phyloP scores from a whole-genome alignment of 1,140 invertebrate species.

The Panulirus ornatus region DNA sequence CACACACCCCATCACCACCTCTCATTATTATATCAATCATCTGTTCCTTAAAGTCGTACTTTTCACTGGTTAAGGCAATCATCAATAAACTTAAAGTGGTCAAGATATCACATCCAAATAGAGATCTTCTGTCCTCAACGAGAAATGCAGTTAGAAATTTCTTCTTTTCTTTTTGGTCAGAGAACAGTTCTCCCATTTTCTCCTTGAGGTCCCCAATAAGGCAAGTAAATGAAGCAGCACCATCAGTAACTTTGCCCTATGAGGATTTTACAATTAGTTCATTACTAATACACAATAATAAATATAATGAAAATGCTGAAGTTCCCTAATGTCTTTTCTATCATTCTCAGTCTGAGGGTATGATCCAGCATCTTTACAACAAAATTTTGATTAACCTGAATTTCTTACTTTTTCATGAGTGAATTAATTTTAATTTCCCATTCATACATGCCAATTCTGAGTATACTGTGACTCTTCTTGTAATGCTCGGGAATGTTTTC shows the following conservation, averaged over 20 bases:
- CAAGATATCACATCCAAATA: conserved; percentile 41
- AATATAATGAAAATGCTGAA: too few species aligned
- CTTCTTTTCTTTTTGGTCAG: conserved; percentile 41
- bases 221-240: not conserved
- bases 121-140: not conserved
- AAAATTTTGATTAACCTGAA: too few species aligned
- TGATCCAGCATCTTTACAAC: too few species aligned
- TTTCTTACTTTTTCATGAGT: too few species aligned
- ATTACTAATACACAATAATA: too few species aligned
- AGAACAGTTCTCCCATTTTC: conserved; percentile 2
- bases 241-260: conserved; percentile 17
- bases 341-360: too few species aligned
- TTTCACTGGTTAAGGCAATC: not conserved
- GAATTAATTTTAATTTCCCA: too few species aligned
- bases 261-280: too few species aligned
- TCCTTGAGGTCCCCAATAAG: conserved; percentile 27
- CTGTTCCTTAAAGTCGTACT: conserved; percentile 48
- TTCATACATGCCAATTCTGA: too few species aligned
- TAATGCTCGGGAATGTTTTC: too few species aligned
- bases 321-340: too few species aligned
- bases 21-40: conserved; percentile 52
- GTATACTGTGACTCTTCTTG: too few species aligned
- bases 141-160: conserved; percentile 39
- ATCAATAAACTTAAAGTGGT: conserved; percentile 50
- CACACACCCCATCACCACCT: conserved; percentile 68